These are phyloP conservation scores for Parnassius apollo DNA, from an alignment of 2,888 invertebrate species.

Conservation along the genomic window DNA sequence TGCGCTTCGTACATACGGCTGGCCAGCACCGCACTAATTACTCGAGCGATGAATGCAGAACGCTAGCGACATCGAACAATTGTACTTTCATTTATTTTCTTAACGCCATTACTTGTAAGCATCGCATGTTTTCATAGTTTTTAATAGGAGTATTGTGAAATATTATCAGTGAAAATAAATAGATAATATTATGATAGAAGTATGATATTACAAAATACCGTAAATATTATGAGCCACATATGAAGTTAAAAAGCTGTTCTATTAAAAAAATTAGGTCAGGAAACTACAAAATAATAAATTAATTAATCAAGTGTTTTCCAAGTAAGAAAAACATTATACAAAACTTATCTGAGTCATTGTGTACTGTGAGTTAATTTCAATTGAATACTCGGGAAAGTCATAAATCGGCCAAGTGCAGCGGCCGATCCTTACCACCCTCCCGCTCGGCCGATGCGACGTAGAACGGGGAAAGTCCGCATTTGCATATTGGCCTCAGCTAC, in stretches of 20 bases:
- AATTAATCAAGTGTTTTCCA: neutral
- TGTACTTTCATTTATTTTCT: neutral
- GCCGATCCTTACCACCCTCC: slow-evolving; percentile 45
- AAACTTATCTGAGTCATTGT: slow-evolving; percentile 27
- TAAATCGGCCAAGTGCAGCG: slow-evolving; percentile 76
- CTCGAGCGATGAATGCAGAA: slow-evolving; percentile 37
- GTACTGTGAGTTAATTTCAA: slow-evolving; percentile 49
- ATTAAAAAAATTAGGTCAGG: too few species aligned
- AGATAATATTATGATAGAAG: too few species aligned
- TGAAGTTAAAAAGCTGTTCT: too few species aligned
- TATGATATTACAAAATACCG: too few species aligned
- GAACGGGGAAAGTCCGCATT: slow-evolving; percentile 74
- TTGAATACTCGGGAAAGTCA: slow-evolving; percentile 52
- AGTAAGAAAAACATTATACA: slow-evolving; percentile 5
- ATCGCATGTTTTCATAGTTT: too few species aligned
- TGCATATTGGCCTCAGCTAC: slow-evolving; percentile 61
- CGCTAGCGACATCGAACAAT: neutral
- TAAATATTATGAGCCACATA: too few species aligned
- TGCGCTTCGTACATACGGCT: slow-evolving; percentile 42
- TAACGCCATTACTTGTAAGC: too few species aligned
- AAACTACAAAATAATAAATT: too few species aligned
- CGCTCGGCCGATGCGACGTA: slow-evolving; percentile 28
- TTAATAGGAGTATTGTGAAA: too few species aligned
- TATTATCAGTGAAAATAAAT: too few species aligned
- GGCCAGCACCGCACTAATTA: slow-evolving; percentile 65